Evolutionary conservation across 1,140 invertebrate genomes (phyloP).

Genomic region (Batillaria attramentaria): DNA sequence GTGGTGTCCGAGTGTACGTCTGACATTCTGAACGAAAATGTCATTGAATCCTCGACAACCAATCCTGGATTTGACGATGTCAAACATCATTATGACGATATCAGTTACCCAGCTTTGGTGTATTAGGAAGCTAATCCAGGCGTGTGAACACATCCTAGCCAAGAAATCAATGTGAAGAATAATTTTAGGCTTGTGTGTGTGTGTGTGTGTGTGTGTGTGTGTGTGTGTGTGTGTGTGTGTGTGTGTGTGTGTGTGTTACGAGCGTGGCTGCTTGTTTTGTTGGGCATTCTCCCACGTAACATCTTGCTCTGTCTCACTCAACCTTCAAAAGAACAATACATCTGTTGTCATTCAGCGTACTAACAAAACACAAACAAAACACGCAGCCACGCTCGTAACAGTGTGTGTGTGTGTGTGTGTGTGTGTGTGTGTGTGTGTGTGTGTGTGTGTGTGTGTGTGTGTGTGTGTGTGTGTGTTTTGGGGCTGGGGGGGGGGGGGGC

Average conservation of each 20-base stretch:
- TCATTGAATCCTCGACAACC: constrained; percentile 19
- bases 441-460: constrained; percentile 17
- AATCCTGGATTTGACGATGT: constrained; percentile 35
- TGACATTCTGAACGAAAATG: constrained; percentile 41
- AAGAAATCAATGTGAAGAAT: not conserved
- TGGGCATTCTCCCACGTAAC: too few relatives aligned
- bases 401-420: not conserved
- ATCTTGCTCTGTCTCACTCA: too few relatives aligned
- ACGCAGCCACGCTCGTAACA: not conserved
- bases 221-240: not conserved
- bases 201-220: not conserved
- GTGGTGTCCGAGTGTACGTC: constrained; percentile 35
- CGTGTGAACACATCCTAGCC: not conserved
- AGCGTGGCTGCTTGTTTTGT: too few relatives aligned
- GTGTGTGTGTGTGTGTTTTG: not conserved
- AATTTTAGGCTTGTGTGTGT: not conserved
- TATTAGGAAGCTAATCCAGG: not conserved
- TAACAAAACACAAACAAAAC: too few relatives aligned
- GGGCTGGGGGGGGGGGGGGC: too few relatives aligned
- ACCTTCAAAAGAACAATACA: too few relatives aligned
- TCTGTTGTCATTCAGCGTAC: too few relatives aligned
- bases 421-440: not conserved
- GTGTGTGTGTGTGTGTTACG: too few relatives aligned
- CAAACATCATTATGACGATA: constrained; percentile 16
- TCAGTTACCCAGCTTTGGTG: not conserved